These are phyloP conservation scores for Lysandra bellargus DNA, from an alignment of 2,888 invertebrate genomes.

Conservation along the genomic window DNA sequence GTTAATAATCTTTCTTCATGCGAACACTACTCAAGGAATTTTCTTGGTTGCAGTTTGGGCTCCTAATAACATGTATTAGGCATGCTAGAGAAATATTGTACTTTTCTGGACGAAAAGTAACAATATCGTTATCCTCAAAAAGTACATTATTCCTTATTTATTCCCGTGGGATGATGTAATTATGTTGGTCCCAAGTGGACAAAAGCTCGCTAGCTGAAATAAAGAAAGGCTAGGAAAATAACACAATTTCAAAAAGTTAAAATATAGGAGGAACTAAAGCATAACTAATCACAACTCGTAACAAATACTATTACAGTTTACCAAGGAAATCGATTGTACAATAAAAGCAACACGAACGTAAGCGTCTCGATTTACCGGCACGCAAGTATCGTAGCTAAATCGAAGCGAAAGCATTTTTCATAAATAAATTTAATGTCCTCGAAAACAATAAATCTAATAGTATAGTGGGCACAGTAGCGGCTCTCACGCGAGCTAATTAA, in stretches of 20 bases:
- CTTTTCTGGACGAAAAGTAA: too few species aligned
- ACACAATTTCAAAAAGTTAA: too few species aligned
- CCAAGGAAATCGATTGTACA: constrained; percentile 22
- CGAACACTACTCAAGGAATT: background rate
- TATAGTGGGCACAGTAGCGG: constrained; percentile 58
- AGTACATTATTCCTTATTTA: too few species aligned
- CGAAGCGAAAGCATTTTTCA: constrained; percentile 59
- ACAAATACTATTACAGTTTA: background rate
- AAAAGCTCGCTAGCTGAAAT: too few species aligned
- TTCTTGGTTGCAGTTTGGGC: background rate
- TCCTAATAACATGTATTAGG: background rate
- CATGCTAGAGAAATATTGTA: too few species aligned
- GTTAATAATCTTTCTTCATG: background rate
- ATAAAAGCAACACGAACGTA: constrained; percentile 31
- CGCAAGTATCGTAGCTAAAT: constrained; percentile 45
- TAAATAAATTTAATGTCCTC: constrained; percentile 63
- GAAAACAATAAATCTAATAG: constrained; percentile 60
- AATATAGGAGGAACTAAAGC: background rate
- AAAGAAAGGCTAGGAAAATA: too few species aligned
- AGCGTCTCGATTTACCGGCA: constrained; percentile 44
- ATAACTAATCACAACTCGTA: background rate
- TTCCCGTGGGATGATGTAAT: too few species aligned
- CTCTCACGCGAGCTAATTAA: constrained; percentile 72
- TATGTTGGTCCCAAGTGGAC: too few species aligned
- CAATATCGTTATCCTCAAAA: too few species aligned